Evolutionary conservation across 2,797 vertebrate genomes (phyloP).

Genomic region (Betta splendens): DNA sequence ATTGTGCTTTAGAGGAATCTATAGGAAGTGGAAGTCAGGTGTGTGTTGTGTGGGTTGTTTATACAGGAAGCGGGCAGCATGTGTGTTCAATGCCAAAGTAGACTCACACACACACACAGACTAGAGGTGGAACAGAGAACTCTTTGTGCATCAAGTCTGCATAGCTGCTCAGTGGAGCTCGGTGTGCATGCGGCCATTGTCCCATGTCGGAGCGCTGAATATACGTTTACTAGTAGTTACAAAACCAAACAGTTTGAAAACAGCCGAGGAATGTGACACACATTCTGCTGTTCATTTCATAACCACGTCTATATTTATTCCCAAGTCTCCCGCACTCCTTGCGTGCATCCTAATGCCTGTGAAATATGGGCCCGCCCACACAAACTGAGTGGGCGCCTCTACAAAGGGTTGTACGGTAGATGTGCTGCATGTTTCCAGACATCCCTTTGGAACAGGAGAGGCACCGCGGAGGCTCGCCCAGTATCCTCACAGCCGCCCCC

Average conservation of each 20-base stretch:
- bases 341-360: slow-evolving; percentile 63
- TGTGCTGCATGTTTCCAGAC: slow-evolving; percentile 74
- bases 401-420: slow-evolving; percentile 75
- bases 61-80: no score
- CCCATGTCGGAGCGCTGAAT: slow-evolving; percentile 11
- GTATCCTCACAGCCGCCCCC: slow-evolving; percentile 75
- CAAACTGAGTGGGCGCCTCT: slow-evolving; percentile 70
- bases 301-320: slow-evolving; percentile 68
- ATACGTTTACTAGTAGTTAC: not conserved
- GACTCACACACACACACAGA: no score
- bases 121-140: slow-evolving; percentile 42
- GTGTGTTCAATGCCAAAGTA: no score
- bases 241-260: not conserved
- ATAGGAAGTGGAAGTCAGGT: no score
- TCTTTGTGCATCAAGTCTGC: slow-evolving; percentile 56
- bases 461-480: slow-evolving; percentile 74
- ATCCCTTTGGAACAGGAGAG: slow-evolving; percentile 66
- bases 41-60: no score
- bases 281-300: slow-evolving; percentile 51
- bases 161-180: slow-evolving; percentile 24
- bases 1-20: no score
- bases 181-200: slow-evolving; percentile 6
- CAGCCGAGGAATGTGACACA: slow-evolving; percentile 8
- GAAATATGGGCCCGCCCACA: slow-evolving; percentile 68
- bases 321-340: slow-evolving; percentile 51